Base-by-base conservation (phyloP, 2,797 vertebrate genomes). In the Molothrus ater region DNA sequence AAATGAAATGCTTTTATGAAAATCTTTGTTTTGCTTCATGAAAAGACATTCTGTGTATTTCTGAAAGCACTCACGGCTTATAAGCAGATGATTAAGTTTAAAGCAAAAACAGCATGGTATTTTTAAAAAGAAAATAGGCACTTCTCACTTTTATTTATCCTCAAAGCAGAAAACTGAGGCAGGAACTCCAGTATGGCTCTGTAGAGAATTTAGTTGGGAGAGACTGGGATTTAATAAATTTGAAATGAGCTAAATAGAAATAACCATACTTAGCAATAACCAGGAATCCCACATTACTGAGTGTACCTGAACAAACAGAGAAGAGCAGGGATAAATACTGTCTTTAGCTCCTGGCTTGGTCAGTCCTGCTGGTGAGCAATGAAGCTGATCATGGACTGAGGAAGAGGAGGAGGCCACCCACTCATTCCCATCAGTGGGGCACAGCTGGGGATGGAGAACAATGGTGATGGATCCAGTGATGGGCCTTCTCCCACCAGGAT, bases 1-100 rank as follows among this genome's bases (percentile, higher is more conserved):
- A 92, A 88, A 76, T 26, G 12, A 91, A 89, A 92, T 79, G 86
- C 68, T 69, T 94, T 93, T 88, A 29, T 90, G 79, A 90, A 96
- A 94, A 50, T 81, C 92, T 88, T 95, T 86, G 63, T 47, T 91
- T 65, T 92, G 88, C 87, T 90, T 80, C 72, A n/a, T 90, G 87
- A 56, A 94, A 90, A 94, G 91, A 85, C 29, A 42, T 31, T 43
- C 61, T 71, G 56, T 4, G 28, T 74, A 56, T 93, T 93, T 92
- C 64, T 83, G 54, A 78, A 90, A 86, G 88, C 81, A 85, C n/a
- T 81, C 60, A 2, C 19, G 34, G 72, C 64, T 88, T 64, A 65
- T 71, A 51, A 88, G 45, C 45, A 80, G 65, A 69, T 85, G 40
- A 93, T 85, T 83, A 43, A 71, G 66, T 91, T 73, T 92, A 88